Conservation (phyloP, 2,113 vertebrate genomes). For the Muntiacus muntjak region DNA sequence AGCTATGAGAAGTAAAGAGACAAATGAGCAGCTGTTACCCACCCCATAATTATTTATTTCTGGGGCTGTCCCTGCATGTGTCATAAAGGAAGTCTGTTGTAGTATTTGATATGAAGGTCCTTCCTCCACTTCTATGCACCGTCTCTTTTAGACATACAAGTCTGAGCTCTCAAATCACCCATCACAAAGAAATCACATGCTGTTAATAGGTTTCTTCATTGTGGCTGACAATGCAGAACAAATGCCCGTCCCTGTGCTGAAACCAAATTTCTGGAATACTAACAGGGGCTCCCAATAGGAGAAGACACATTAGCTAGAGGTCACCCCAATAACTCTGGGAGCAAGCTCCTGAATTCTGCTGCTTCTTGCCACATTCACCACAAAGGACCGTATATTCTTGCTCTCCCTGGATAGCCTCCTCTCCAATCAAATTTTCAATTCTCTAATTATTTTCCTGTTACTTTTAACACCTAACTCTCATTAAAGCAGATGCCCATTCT, state of each 20-base stretch:
- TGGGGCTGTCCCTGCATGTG: not conserved
- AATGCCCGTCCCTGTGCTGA: constrained; percentile 22
- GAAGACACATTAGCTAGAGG: constrained; percentile 29
- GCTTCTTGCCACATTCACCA: not conserved
- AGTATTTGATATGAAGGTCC: not conserved
- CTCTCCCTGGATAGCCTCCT: not conserved
- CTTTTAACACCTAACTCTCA: constrained; percentile 23
- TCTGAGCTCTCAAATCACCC: constrained; percentile 54
- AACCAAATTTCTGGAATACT: constrained; percentile 46
- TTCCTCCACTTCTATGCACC: not conserved
- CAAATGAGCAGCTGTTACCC: not conserved
- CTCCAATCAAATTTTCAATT: not conserved
- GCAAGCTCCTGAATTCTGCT: not conserved
- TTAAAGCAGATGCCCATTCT: not conserved
- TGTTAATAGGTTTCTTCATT: constrained; percentile 51
- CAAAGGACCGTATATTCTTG: not conserved
- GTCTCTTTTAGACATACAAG: not conserved
- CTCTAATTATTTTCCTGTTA: not conserved
- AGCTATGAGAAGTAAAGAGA: not conserved
- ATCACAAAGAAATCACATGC: constrained; percentile 41
- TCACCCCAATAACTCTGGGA: constrained; percentile 28
- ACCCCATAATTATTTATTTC: not conserved
- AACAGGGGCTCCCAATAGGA: constrained; percentile 30
- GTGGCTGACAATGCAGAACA: constrained; percentile 48
- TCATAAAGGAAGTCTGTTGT: not conserved